Evolutionary conservation across 2,888 invertebrate species (phyloP).

Genomic region (Aromia moschata): DNA sequence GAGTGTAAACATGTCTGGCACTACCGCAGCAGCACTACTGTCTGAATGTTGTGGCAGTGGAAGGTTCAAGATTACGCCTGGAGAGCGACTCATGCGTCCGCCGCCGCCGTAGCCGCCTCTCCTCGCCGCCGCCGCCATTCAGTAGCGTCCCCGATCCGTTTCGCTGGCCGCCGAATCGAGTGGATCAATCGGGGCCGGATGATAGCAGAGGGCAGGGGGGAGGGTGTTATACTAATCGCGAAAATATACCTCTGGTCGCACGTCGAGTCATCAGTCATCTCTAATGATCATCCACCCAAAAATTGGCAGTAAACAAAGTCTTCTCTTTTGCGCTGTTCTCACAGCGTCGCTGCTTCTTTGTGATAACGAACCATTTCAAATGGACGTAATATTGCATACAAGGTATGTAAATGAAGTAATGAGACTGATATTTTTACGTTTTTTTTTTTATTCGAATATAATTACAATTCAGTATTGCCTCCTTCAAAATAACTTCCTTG

Average conservation of each 20-base stretch:
- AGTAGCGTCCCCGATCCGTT: constrained; percentile 4
- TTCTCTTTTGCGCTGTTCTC: no score
- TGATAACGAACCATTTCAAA: no score
- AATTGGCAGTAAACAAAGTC: no score
- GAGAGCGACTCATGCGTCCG: constrained; percentile 34
- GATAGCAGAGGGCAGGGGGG: neutral
- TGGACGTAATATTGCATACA: no score
- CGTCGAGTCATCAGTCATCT: neutral
- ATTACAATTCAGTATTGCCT: no score
- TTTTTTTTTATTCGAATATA: no score
- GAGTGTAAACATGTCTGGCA: constrained; percentile 56
- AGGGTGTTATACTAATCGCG: neutral
- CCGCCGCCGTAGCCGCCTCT: constrained; percentile 23
- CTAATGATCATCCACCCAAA: neutral
- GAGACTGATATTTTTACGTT: no score
- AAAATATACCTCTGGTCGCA: neutral
- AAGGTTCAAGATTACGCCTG: constrained; percentile 31
- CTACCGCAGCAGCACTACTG: constrained; percentile 26
- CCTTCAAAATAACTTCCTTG: no score
- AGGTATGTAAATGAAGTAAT: no score
- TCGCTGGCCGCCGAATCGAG: constrained; percentile 1
- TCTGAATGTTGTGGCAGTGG: constrained; percentile 20
- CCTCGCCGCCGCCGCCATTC: constrained; percentile 21
- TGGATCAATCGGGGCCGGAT: neutral
- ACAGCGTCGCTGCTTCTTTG: no score